Conservation (phyloP, 2,113 vertebrate species). For the Trichechus manatus region DNA sequence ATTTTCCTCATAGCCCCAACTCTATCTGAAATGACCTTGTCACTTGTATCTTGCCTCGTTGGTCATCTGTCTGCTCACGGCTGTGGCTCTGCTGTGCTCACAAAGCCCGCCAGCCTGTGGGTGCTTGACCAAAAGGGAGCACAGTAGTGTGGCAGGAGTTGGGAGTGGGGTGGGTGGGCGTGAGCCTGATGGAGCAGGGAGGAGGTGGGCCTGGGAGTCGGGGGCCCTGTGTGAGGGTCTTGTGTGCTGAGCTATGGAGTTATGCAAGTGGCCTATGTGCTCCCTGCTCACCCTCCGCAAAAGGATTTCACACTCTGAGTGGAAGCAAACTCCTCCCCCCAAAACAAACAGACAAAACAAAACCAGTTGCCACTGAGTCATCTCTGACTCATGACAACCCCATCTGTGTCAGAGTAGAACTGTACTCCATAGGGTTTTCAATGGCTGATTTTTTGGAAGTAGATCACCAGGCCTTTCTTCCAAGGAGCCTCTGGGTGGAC, state of each 20-base stretch:
- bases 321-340: too few species aligned
- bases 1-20: background rate
- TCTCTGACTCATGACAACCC: too few species aligned
- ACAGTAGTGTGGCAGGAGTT: background rate
- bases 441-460: too few species aligned
- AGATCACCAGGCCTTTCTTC: too few species aligned
- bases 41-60: background rate
- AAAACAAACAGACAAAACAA: too few species aligned
- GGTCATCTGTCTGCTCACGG: background rate
- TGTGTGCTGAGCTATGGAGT: background rate
- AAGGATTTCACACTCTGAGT: too few species aligned
- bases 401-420: too few species aligned
- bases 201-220: accelerated
- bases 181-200: background rate
- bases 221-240: background rate
- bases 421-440: too few species aligned
- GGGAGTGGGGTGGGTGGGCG: background rate
- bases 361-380: too few species aligned
- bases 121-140: background rate
- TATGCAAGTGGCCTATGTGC: too few species aligned
- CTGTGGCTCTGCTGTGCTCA: background rate
- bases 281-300: background rate
- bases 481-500: too few species aligned
- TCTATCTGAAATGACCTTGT: background rate
- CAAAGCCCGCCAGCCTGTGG: background rate